These are phyloP conservation scores for Orientallactaga bullata DNA, from an alignment of 2,113 vertebrate genomes.

Conservation along the genomic window DNA sequence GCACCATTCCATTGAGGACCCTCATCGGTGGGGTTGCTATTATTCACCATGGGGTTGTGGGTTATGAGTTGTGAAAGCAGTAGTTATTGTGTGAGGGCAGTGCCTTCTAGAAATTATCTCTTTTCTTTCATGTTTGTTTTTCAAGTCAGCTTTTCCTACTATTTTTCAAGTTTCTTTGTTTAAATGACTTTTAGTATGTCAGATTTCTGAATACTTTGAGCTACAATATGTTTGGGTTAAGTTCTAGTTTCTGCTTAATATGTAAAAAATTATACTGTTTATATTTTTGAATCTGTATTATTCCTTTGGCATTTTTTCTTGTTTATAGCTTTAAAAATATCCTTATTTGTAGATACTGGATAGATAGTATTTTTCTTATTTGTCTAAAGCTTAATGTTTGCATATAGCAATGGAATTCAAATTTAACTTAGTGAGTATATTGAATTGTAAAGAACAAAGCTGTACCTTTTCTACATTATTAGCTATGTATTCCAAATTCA, in stretches of 20 bases:
- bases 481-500: background rate
- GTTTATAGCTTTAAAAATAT: background rate
- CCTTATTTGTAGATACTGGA: background rate
- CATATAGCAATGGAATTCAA: background rate
- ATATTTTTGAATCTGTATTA: background rate
- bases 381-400: constrained; percentile 17
- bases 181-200: background rate
- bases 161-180: background rate
- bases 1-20: no score
- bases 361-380: background rate
- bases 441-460: background rate
- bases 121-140: background rate
- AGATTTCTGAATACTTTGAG: background rate
- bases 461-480: background rate
- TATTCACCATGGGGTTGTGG: no score
- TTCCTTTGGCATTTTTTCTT: constrained; percentile 44
- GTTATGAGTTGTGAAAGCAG: no score
- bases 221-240: background rate
- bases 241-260: constrained; percentile 12
- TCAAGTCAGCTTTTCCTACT: background rate
- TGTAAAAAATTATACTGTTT: background rate
- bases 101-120: background rate
- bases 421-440: background rate
- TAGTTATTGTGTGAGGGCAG: no score
- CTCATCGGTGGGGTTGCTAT: no score